phyloP scores from a whole-genome alignment of 2,113 vertebrate species.

The Lepus americanus region DNA sequence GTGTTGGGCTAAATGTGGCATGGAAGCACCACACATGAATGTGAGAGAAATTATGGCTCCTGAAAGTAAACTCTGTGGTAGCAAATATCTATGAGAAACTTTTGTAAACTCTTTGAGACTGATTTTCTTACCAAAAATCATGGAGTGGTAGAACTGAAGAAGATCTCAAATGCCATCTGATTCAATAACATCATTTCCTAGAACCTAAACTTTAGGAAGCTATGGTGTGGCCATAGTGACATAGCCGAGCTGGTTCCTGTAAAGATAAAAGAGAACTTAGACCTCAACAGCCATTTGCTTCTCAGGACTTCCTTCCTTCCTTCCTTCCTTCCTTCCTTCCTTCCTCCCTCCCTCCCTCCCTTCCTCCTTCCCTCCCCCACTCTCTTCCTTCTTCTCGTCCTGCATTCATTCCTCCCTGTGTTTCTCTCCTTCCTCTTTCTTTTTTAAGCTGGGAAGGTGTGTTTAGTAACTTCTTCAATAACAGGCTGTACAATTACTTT shows the following conservation, averaged over 20 bases:
- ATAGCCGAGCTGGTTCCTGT: neutral
- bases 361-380: too few relatives aligned
- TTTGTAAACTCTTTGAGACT: neutral
- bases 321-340: neutral
- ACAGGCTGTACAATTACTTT: conserved; percentile 39
- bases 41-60: neutral
- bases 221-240: neutral
- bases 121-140: neutral
- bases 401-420: too few relatives aligned
- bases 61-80: neutral
- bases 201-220: neutral
- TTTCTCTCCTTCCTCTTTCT: neutral
- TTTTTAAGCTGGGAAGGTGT: neutral
- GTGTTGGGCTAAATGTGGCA: too few relatives aligned
- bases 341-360: neutral
- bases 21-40: neutral
- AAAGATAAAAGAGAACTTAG: neutral
- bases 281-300: neutral
- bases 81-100: neutral
- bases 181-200: neutral
- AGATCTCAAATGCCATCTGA: neutral
- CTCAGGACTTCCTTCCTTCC: neutral
- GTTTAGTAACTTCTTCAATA: conserved; percentile 41
- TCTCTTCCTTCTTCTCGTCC: neutral
- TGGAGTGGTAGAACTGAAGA: neutral